Evolutionary conservation across 2,797 vertebrate genomes (phyloP).

Genomic region (Semaprochilodus insignis): DNA sequence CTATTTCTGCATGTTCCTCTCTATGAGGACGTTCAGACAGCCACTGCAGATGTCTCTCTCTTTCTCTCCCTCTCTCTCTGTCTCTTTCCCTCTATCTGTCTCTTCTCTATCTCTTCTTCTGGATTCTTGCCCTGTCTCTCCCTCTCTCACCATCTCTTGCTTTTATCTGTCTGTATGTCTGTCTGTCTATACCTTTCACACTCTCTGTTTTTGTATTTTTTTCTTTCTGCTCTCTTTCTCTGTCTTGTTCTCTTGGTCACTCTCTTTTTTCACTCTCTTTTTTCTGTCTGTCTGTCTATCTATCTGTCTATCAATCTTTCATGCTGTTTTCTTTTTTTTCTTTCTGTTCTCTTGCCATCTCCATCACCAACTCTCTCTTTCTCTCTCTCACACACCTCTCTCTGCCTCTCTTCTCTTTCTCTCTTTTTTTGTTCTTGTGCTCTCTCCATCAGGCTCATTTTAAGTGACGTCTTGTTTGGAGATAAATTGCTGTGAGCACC

Average conservation of each 20-base stretch:
- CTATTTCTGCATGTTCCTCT: conserved; percentile 57
- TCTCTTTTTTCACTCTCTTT: not conserved
- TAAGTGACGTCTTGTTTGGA: conserved; percentile 62
- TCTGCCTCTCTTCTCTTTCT: not conserved
- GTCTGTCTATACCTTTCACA: not conserved
- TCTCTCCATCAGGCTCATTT: conserved; percentile 60
- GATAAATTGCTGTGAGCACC: conserved; percentile 51
- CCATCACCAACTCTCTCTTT: not conserved
- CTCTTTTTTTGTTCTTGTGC: not conserved
- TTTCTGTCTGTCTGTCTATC: not conserved
- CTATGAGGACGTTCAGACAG: conserved; percentile 10
- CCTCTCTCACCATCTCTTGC: too few species aligned
- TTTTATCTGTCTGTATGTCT: too few species aligned
- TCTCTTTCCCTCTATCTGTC: not conserved
- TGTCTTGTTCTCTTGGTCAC: conserved; percentile 5
- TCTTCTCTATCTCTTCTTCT: not conserved
- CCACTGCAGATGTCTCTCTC: not conserved
- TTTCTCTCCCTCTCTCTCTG: conserved; percentile 25
- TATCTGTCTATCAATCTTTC: not conserved
- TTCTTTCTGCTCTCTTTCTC: not conserved
- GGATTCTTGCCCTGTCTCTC: too few species aligned
- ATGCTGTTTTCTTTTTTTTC: not conserved
- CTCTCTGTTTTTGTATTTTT: not conserved
- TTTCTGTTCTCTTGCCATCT: conserved; percentile 34
- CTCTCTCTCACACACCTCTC: not conserved